Percentiles rank a stretch among this genome's conserved stretches.
These are phyloP conservation scores for Alectura lathami DNA, from an alignment of 2,113 vertebrate genomes.

Conservation along the genomic window DNA sequence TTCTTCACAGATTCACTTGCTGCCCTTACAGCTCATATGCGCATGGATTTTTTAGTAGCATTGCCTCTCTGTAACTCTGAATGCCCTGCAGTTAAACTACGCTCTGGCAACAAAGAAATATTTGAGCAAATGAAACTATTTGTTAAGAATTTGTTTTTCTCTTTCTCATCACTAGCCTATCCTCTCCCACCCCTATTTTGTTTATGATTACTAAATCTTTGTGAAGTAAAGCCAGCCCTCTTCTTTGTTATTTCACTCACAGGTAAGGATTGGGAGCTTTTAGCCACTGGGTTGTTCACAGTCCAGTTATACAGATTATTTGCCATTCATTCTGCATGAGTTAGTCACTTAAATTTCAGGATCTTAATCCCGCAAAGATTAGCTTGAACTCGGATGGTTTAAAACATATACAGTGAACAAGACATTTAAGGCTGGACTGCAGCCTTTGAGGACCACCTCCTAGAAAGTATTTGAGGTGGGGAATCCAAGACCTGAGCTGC, in stretches of 20 bases:
- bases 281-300: not conserved
- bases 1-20: conserved; percentile 10
- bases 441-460: not conserved
- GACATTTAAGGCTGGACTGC: not conserved
- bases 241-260: not conserved
- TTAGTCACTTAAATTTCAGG: conserved; percentile 31
- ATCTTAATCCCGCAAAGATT: conserved; percentile 33
- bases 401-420: not conserved
- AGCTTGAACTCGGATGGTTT: not conserved
- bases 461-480: not conserved
- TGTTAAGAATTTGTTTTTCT: not conserved
- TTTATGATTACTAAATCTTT: not conserved
- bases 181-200: not conserved
- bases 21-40: not conserved
- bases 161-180: not conserved
- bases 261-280: not conserved
- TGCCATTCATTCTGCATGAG: not conserved
- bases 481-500: not conserved
- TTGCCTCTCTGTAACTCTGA: not conserved
- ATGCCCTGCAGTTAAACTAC: not conserved
- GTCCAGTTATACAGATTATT: not conserved
- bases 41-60: not conserved
- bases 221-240: not conserved
- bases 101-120: not conserved
- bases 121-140: not conserved